Percentiles rank a stretch among this genome's conserved stretches.
These are phyloP conservation scores for Tanaodytes sp. DNA, from an alignment of 2,888 invertebrate species.

Conservation along the genomic window DNA sequence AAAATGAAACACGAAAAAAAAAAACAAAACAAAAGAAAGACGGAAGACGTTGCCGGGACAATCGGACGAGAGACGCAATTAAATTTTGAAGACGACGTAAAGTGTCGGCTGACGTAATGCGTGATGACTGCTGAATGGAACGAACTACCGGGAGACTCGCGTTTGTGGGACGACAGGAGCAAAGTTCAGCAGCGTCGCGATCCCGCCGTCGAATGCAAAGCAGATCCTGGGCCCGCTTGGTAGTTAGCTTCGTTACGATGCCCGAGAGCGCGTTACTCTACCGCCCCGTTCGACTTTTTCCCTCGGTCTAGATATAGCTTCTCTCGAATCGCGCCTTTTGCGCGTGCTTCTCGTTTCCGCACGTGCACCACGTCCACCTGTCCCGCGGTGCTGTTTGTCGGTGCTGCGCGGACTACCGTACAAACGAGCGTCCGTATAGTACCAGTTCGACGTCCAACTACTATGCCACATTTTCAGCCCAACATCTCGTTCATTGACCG, in stretches of 20 bases:
- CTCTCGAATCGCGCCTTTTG: slow-evolving; percentile 43
- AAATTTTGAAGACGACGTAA: slow-evolving; percentile 12
- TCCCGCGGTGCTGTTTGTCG: slow-evolving; percentile 42
- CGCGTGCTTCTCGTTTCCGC: slow-evolving; percentile 54
- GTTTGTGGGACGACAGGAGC: slow-evolving; percentile 59
- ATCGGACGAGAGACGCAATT: too few species aligned
- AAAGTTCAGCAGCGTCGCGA: slow-evolving; percentile 64
- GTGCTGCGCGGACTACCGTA: slow-evolving; percentile 28
- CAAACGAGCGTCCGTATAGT: slow-evolving; percentile 27
- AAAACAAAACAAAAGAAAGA: too few species aligned
- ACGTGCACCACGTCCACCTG: slow-evolving; percentile 54
- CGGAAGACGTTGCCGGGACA: too few species aligned
- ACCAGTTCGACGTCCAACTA: slow-evolving; percentile 37
- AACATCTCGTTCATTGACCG: slow-evolving; percentile 37
- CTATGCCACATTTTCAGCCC: slow-evolving; percentile 35
- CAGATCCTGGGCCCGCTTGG: neutral
- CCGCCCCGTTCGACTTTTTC: slow-evolving; percentile 32
- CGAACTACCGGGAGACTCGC: slow-evolving; percentile 61
- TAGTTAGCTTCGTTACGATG: slow-evolving; percentile 1
- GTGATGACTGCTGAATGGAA: slow-evolving; percentile 68
- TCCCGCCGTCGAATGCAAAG: slow-evolving; percentile 46
- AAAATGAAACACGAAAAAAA: too few species aligned
- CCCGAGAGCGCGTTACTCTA: slow-evolving; percentile 18
- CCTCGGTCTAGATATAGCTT: slow-evolving; percentile 26
- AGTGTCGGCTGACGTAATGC: slow-evolving; percentile 65